phyloP scores from a whole-genome alignment of 2,113 vertebrate genomes.

The Orcinus orca region DNA sequence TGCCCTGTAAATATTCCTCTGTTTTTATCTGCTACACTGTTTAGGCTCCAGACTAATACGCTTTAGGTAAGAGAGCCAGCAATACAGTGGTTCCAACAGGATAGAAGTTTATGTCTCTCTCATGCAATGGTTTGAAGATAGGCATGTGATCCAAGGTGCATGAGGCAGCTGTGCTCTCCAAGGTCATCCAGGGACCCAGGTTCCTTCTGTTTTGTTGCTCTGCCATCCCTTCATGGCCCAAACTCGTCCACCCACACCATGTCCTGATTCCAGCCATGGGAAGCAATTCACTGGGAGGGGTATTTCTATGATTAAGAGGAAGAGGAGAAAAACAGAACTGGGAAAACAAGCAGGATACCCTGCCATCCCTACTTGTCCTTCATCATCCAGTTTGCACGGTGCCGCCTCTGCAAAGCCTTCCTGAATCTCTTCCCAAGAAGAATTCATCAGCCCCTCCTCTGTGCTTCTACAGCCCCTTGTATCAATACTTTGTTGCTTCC shows the following conservation, averaged over 20 bases:
- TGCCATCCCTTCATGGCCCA: not conserved
- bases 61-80: not conserved
- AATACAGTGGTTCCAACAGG: not conserved
- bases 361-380: not conserved
- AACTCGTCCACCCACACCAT: not conserved
- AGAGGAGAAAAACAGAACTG: not conserved
- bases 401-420: not conserved
- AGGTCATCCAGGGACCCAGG: not conserved
- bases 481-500: not conserved
- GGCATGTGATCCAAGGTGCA: not conserved
- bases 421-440: not conserved
- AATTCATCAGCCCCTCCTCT: not conserved
- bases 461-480: not conserved
- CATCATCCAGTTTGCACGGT: not conserved
- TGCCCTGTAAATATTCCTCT: not conserved
- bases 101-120: not conserved
- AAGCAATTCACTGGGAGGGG: not conserved
- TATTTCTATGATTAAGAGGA: not conserved
- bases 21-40: not conserved
- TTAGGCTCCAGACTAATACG: not conserved
- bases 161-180: not conserved
- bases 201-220: not conserved
- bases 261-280: not conserved
- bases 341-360: not conserved
- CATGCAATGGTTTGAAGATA: not conserved